Evolutionary conservation across 2,113 vertebrate species (phyloP), one percentile per base, ranked within the genome.

Genomic region (Craseonycteris thonglongyai): DNA sequence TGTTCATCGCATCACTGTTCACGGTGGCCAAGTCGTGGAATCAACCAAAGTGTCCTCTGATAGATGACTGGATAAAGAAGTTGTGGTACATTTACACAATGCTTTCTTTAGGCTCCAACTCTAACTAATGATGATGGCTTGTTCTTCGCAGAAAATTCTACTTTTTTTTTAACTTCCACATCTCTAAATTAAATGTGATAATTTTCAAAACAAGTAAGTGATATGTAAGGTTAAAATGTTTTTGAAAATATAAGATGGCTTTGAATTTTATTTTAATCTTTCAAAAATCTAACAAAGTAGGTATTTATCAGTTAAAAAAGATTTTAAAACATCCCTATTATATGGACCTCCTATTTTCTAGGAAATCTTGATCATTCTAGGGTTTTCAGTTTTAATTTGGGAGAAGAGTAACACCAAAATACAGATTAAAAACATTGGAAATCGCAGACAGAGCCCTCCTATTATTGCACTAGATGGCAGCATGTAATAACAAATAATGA

Each of bases 381-480:
- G 49, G 49, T 65, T 95, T 94, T 83, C 22, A 35, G 4, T 51
- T 30, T 28, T 71, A 58, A 80, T 14, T 59, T 42, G 18, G 40
- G 58, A 81, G 35, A 71, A 72, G n/a, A 24, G 0, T 24, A 35
- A 54, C 59, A 75, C 22, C 61, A 85, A 79, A 87, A 58, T 76
- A 91, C 49, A 78, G 35, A 19, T 54, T 22, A 13, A 61, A 85
- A 35, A 58, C 35, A 22, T 47, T 63, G 47, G 21, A 40, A 30
- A 45, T 80, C 61, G 5, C 11, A 7, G 0, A 3, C 47, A 18
- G 30, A 76, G 35, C 15, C 16, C 4, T 66, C 5, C 18, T 42
- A 13, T 45, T 59, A 14, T 87, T 35, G 83, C 98, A 98, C 97
- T 97, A 98, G 98, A 92, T 97, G 98, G 98, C 98, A 98, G 98